A percentile compares a stretch with the other conserved stretches of the same genome.
Conservation (phyloP, 2,113 vertebrate species). For the Chloropsis hardwickii region DNA sequence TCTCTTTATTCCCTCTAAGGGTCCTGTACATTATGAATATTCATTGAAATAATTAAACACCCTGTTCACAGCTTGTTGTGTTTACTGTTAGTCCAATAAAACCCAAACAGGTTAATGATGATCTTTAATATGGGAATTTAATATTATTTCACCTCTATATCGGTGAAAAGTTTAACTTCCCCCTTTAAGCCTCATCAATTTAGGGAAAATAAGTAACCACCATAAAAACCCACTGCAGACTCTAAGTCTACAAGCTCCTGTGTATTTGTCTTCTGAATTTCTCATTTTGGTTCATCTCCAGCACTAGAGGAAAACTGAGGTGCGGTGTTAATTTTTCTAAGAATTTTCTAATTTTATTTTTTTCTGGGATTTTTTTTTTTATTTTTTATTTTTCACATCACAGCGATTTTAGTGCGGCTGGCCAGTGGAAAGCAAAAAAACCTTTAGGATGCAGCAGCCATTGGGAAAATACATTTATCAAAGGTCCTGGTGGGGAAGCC, state of each 20-base stretch:
- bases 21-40: slow-evolving; percentile 57
- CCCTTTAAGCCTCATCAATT: slow-evolving; percentile 39
- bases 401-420: background rate
- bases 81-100: slow-evolving; percentile 62
- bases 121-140: slow-evolving; percentile 28
- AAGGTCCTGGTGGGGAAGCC: fast-evolving
- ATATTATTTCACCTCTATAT: background rate
- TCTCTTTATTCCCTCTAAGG: slow-evolving; percentile 3
- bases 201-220: background rate
- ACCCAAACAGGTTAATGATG: slow-evolving; percentile 61
- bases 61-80: slow-evolving; percentile 2
- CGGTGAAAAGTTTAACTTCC: slow-evolving; percentile 6
- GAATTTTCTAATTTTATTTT: background rate
- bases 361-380: no score
- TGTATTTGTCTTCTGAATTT: background rate
- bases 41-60: slow-evolving; percentile 60
- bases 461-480: background rate
- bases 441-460: fast-evolving
- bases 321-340: fast-evolving
- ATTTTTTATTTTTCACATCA: fast-evolving
- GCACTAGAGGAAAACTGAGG: fast-evolving
- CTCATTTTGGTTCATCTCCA: background rate
- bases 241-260: background rate
- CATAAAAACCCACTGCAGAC: background rate
- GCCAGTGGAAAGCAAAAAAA: fast-evolving